phyloP scores from a whole-genome alignment of 2,888 invertebrate species.

The Eristalinus sepulchralis region DNA sequence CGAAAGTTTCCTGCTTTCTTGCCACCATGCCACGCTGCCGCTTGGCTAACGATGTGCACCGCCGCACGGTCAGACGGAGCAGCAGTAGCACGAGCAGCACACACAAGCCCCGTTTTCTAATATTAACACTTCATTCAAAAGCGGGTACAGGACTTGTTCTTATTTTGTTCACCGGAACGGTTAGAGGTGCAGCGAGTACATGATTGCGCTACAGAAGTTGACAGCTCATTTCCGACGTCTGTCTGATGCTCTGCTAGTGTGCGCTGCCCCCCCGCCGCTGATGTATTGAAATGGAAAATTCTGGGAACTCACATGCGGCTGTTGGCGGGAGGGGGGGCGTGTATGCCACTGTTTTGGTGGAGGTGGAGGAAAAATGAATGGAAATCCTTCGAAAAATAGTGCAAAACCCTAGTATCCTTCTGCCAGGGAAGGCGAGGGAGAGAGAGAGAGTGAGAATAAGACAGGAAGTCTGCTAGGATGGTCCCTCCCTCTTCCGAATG shows the following conservation, averaged over 20 bases:
- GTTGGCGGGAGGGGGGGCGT: not conserved
- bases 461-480: slow-evolving; percentile 5
- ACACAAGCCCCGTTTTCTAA: slow-evolving; percentile 49
- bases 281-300: slow-evolving; percentile 62
- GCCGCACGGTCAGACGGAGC: not conserved
- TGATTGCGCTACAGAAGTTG: slow-evolving; percentile 71
- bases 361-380: slow-evolving; percentile 7
- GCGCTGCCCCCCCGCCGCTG: slow-evolving; percentile 6
- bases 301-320: not conserved
- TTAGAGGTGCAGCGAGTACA: slow-evolving; percentile 37
- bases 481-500: slow-evolving; percentile 22
- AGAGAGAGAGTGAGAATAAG: not conserved
- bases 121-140: slow-evolving; percentile 71
- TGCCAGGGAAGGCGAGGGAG: not conserved
- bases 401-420: slow-evolving; percentile 36
- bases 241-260: slow-evolving; percentile 54
- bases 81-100: slow-evolving; percentile 8
- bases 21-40: slow-evolving; percentile 11
- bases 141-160: slow-evolving; percentile 36
- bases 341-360: slow-evolving; percentile 8
- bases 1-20: slow-evolving; percentile 61
- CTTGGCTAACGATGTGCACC: too few species aligned
- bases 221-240: slow-evolving; percentile 72
- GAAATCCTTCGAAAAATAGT: slow-evolving; percentile 56
- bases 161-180: slow-evolving; percentile 23